Conservation (phyloP, 2,888 invertebrate genomes). For the Neoascia interrupta region DNA sequence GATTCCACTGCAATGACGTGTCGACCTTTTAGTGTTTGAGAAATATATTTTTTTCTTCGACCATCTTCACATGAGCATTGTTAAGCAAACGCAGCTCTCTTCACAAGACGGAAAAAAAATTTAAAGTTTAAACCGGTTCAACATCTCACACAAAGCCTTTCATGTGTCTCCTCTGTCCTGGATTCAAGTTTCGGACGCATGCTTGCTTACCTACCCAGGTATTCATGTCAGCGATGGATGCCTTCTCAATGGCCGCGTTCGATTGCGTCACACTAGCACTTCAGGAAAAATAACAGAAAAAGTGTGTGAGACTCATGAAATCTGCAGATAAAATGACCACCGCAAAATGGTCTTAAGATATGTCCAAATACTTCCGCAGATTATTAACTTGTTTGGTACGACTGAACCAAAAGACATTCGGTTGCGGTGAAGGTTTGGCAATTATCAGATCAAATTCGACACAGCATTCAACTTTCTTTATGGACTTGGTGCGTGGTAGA, state of each 20-base stretch:
- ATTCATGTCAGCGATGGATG: slow-evolving; percentile 33
- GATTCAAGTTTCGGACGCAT: slow-evolving; percentile 45
- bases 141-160: slow-evolving; percentile 1
- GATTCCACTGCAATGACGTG: slow-evolving; percentile 47
- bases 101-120: slow-evolving; percentile 8
- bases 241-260: background rate
- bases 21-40: slow-evolving; percentile 26
- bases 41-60: slow-evolving; percentile 40
- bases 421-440: slow-evolving; percentile 10
- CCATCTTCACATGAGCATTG: slow-evolving; percentile 31
- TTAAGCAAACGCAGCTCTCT: slow-evolving; percentile 12
- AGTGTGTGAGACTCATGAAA: slow-evolving; percentile 8
- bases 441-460: slow-evolving; percentile 7
- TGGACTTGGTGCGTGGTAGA: slow-evolving; percentile 1
- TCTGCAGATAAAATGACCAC: slow-evolving; percentile 11
- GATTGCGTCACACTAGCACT: slow-evolving; percentile 43
- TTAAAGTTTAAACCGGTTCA: slow-evolving; percentile 44
- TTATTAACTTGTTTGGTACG: slow-evolving; percentile 24
- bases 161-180: slow-evolving; percentile 11
- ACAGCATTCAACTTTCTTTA: slow-evolving; percentile 50
- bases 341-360: slow-evolving; percentile 7
- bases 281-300: slow-evolving; percentile 11
- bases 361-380: slow-evolving; percentile 47
- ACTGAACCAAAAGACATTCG: background rate
- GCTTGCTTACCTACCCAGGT: slow-evolving; percentile 23